Evolutionary conservation across 1,140 invertebrate species (phyloP).

Genomic region (Orchesella cincta): DNA sequence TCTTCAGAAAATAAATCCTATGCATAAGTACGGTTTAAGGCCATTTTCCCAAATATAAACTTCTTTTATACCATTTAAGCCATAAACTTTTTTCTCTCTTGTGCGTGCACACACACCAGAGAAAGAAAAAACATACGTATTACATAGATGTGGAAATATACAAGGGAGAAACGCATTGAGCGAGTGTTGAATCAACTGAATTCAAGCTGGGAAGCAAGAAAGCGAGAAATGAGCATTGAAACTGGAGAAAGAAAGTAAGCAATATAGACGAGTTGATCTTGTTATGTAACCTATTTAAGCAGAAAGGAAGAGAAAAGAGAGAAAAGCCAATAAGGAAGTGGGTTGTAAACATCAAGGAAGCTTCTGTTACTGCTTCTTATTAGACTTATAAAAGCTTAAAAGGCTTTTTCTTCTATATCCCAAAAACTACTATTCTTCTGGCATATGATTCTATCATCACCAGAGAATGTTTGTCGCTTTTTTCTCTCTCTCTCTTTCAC

Average conservation of each 20-base stretch:
- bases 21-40: constrained; percentile 15
- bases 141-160: too few species aligned
- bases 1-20: constrained; percentile 15
- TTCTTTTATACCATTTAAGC: constrained; percentile 10
- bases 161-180: too few species aligned
- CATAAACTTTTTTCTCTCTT: constrained; percentile 6
- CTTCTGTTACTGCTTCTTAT: constrained; percentile 25
- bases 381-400: constrained; percentile 1
- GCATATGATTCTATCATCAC: constrained; percentile 26
- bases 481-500: neutral
- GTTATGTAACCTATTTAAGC: constrained; percentile 29
- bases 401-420: constrained; percentile 20
- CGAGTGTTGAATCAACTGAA: neutral
- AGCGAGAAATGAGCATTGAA: constrained; percentile 25
- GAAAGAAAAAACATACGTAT: neutral
- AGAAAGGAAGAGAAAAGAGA: neutral
- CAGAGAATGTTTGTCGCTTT: neutral
- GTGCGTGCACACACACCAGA: neutral
- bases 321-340: constrained; percentile 19
- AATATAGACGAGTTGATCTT: constrained; percentile 10
- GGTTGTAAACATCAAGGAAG: constrained; percentile 28
- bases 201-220: neutral
- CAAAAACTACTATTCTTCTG: constrained; percentile 13
- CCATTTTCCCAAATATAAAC: constrained; percentile 20
- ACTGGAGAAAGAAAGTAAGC: constrained; percentile 1